Evolutionary conservation across 2,888 invertebrate species (phyloP).

Genomic region (Vanessa cardui): DNA sequence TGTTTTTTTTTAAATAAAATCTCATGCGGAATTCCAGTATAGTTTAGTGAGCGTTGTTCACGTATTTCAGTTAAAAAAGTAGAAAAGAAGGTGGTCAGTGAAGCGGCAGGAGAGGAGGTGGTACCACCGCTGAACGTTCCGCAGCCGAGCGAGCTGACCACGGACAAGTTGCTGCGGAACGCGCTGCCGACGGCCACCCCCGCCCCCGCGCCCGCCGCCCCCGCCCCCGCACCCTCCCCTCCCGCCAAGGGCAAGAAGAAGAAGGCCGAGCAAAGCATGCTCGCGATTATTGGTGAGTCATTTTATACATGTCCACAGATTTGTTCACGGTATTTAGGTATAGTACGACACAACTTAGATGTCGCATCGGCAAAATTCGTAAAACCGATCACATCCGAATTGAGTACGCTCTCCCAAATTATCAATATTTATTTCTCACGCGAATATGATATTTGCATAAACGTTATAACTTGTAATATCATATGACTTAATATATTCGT

Average conservation of each 20-base stretch:
- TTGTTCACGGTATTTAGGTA: too few species aligned
- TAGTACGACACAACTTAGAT: too few species aligned
- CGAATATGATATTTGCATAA: too few species aligned
- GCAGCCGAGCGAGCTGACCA: constrained; percentile 74
- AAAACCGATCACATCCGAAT: too few species aligned
- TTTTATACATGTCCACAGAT: background rate
- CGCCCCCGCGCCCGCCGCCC: constrained; percentile 50
- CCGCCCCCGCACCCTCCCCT: constrained; percentile 51
- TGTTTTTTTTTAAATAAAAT: too few species aligned
- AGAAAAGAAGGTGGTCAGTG: constrained; percentile 59
- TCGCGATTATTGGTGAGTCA: constrained; percentile 70
- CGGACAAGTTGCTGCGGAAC: constrained; percentile 71
- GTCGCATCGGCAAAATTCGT: too few species aligned
- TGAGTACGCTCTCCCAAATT: too few species aligned
- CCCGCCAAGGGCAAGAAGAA: constrained; percentile 72
- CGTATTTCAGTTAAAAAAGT: constrained; percentile 52
- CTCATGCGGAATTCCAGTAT: too few species aligned
- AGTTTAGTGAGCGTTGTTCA: too few species aligned
- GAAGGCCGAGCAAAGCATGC: constrained; percentile 69
- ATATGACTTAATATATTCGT: too few species aligned
- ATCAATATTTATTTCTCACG: too few species aligned
- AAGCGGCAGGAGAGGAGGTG: constrained; percentile 59
- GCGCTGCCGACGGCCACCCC: constrained; percentile 56
- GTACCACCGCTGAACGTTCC: constrained; percentile 69
- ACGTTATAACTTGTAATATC: too few species aligned